phyloP scores from a whole-genome alignment of 2,888 invertebrate species.

The Timema podura region DNA sequence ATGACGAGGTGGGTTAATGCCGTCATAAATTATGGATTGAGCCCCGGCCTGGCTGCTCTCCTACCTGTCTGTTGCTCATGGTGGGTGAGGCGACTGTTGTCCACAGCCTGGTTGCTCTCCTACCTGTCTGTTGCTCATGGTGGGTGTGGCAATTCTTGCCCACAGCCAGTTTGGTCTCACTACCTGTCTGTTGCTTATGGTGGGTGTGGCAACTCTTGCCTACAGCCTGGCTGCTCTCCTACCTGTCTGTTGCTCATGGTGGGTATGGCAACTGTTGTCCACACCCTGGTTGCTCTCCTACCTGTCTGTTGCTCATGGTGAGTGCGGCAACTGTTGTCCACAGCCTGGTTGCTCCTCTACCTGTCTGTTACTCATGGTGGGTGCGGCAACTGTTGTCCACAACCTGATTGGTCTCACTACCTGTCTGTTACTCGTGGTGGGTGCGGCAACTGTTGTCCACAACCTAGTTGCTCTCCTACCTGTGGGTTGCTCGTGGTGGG shows the following conservation, averaged over 20 bases:
- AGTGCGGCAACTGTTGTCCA: conserved; percentile 90
- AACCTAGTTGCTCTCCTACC: conserved; percentile 58
- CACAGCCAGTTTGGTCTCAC: background rate
- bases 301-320: conserved; percentile 86
- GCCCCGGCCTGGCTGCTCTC: too few species aligned
- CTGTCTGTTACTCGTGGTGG: conserved; percentile 83
- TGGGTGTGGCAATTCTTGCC: too few species aligned
- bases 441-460: conserved; percentile 93
- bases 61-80: conserved; percentile 81
- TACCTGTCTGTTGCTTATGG: conserved; percentile 81
- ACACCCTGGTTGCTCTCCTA: conserved; percentile 50
- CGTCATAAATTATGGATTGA: too few species aligned
- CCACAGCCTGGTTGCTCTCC: conserved; percentile 63
- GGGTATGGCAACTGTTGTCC: conserved; percentile 89
- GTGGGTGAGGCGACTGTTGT: conserved; percentile 89
- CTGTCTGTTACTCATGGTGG: too few species aligned
- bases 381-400: too few species aligned
- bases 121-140: too few species aligned
- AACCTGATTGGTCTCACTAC: conserved; percentile 43
- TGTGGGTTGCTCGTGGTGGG: conserved; percentile 85
- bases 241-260: conserved; percentile 85
- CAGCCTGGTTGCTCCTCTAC: conserved; percentile 54
- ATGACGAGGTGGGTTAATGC: too few species aligned
- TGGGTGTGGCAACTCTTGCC: conserved; percentile 92
- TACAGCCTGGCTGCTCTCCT: conserved; percentile 58